Percentiles rank a stretch among this genome's conserved stretches.
These are phyloP conservation scores for Vombatus ursinus DNA, from an alignment of 2,113 vertebrate genomes.

Conservation along the genomic window DNA sequence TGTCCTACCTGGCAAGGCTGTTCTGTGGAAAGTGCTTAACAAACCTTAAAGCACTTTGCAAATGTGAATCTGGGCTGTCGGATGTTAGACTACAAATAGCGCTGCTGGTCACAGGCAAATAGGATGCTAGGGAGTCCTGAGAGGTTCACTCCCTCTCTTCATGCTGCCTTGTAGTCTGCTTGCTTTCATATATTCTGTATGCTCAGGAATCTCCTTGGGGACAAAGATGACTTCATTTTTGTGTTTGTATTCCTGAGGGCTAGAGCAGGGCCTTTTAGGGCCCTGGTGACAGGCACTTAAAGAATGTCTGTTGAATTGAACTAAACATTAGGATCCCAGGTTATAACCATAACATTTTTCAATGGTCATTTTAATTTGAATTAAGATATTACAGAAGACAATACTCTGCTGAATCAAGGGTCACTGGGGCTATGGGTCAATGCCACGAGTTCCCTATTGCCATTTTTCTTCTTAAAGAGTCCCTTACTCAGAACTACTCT, in stretches of 20 bases:
- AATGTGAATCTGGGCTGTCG: background rate
- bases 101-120: background rate
- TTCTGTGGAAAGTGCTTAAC: background rate
- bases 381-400: background rate
- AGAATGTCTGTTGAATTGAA: background rate
- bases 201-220: background rate
- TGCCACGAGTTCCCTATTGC: background rate
- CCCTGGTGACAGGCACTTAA: background rate
- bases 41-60: background rate
- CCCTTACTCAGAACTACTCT: background rate
- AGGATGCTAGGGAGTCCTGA: background rate
- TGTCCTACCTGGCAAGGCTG: background rate
- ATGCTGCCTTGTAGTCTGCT: background rate
- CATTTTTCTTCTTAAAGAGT: background rate
- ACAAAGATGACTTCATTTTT: background rate
- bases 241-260: background rate
- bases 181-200: background rate
- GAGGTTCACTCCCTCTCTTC: background rate
- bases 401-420: background rate
- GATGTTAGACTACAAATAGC: background rate
- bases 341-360: background rate
- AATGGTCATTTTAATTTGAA: background rate
- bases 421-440: background rate
- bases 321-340: background rate
- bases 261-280: background rate